phyloP scores from a whole-genome alignment of 2,888 invertebrate species.

The Agrochola circellaris region DNA sequence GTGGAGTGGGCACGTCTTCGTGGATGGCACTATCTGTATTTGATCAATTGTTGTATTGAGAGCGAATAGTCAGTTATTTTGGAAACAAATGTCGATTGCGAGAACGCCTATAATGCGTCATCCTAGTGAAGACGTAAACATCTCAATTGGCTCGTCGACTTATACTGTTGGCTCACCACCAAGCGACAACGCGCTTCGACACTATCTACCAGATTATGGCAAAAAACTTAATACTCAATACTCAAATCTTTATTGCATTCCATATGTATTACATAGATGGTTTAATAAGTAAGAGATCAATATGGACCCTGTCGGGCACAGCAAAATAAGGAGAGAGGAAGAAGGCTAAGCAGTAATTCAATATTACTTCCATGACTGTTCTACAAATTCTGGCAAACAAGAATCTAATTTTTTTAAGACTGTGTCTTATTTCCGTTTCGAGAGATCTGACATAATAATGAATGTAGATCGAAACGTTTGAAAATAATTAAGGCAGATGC shows the following conservation, averaged over 20 bases:
- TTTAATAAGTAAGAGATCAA: no score
- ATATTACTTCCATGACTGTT: slow-evolving; percentile 3
- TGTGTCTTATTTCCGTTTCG: background rate
- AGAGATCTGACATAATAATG: background rate
- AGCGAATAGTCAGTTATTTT: slow-evolving; percentile 36
- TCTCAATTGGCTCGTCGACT: background rate
- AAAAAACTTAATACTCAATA: no score
- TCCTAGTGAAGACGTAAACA: slow-evolving; percentile 2
- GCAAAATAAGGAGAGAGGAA: no score
- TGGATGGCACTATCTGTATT: background rate
- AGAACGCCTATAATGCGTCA: slow-evolving; percentile 19
- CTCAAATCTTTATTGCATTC: no score
- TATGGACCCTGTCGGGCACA: no score
- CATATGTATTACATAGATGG: no score
- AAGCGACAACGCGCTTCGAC: background rate
- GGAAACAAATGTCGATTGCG: slow-evolving; percentile 22
- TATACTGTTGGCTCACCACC: slow-evolving; percentile 43
- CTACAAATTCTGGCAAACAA: no score
- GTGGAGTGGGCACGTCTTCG: no score
- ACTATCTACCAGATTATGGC: background rate
- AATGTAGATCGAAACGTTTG: background rate
- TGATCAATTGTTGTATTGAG: slow-evolving; percentile 1
- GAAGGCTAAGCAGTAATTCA: no score
- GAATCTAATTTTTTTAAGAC: background rate
- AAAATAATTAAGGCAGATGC: background rate